Evolutionary conservation across 2,113 vertebrate genomes (phyloP).

Genomic region (Trematomus loennbergii): DNA sequence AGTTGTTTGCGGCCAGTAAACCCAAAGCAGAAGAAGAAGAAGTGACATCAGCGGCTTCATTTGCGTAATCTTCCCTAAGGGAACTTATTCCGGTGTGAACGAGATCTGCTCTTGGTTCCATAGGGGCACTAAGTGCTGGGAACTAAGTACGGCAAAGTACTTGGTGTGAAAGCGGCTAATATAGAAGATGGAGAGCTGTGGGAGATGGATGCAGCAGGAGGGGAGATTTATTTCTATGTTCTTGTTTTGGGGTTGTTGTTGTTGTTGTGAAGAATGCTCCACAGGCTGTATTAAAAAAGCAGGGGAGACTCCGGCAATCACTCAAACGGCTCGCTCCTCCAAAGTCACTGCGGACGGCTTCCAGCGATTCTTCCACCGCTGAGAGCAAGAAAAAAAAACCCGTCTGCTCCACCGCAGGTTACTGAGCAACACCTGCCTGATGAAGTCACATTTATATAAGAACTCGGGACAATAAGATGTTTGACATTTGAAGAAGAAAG

Average conservation of each 20-base stretch:
- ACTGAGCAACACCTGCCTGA: conserved; percentile 5
- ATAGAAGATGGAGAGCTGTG: neutral
- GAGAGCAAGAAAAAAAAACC: neutral
- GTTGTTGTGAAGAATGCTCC: conserved; percentile 17
- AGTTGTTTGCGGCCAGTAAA: too few relatives aligned
- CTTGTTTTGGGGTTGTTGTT: neutral
- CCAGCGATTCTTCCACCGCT: conserved; percentile 6
- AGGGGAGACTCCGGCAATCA: conserved; percentile 46
- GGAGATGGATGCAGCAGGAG: conserved; percentile 11
- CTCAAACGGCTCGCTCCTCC: conserved; percentile 32
- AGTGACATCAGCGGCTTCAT: too few relatives aligned
- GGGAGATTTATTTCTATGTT: conserved; percentile 26
- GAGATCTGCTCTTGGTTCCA: too few relatives aligned
- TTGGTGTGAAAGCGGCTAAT: too few relatives aligned
- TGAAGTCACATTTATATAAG: conserved; percentile 5
- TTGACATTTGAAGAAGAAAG: neutral
- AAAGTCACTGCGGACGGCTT: conserved; percentile 48
- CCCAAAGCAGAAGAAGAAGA: too few relatives aligned
- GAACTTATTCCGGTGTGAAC: too few relatives aligned
- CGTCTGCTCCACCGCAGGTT: too few relatives aligned
- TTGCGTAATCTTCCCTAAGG: too few relatives aligned
- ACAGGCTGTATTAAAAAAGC: conserved; percentile 24
- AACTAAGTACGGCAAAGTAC: too few relatives aligned
- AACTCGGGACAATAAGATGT: neutral
- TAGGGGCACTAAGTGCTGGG: too few relatives aligned